These are phyloP conservation scores for Gadus macrocephalus DNA, from an alignment of 2,113 vertebrate species.

Conservation along the genomic window DNA sequence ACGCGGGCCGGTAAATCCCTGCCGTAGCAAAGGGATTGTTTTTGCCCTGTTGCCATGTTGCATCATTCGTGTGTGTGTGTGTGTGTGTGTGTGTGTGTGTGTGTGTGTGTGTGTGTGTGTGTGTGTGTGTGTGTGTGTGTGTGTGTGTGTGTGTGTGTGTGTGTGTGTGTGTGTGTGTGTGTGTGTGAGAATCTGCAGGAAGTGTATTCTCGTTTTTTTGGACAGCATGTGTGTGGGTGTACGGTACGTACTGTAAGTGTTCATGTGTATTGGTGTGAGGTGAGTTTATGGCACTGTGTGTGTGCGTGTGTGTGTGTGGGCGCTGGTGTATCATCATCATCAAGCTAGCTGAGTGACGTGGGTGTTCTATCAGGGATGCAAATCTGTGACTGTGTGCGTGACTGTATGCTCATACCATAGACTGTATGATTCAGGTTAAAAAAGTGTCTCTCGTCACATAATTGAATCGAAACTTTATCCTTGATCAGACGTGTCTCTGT, in stretches of 20 bases:
- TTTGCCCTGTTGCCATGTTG: conserved; percentile 38
- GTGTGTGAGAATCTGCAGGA: not conserved
- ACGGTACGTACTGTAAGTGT: too few species aligned
- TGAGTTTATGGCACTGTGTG: too few species aligned
- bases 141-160: not conserved
- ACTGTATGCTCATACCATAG: too few species aligned
- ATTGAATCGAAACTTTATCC: too few species aligned
- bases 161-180: not conserved
- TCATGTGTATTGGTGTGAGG: too few species aligned
- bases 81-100: not conserved
- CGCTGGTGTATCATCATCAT: too few species aligned
- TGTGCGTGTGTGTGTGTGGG: too few species aligned
- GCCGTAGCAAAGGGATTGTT: conserved; percentile 40
- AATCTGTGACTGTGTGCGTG: too few species aligned
- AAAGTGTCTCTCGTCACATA: too few species aligned
- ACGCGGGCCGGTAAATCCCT: conserved; percentile 51
- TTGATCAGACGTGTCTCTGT: not conserved
- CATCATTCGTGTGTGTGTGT: conserved; percentile 21
- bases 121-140: not conserved
- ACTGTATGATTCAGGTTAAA: too few species aligned
- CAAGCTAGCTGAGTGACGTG: too few species aligned
- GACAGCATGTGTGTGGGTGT: not conserved
- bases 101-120: not conserved
- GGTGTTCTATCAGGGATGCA: too few species aligned
- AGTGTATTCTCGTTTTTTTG: not conserved